Conservation (phyloP, 2,888 invertebrate genomes). For the Xestoiulus laeticollis region DNA sequence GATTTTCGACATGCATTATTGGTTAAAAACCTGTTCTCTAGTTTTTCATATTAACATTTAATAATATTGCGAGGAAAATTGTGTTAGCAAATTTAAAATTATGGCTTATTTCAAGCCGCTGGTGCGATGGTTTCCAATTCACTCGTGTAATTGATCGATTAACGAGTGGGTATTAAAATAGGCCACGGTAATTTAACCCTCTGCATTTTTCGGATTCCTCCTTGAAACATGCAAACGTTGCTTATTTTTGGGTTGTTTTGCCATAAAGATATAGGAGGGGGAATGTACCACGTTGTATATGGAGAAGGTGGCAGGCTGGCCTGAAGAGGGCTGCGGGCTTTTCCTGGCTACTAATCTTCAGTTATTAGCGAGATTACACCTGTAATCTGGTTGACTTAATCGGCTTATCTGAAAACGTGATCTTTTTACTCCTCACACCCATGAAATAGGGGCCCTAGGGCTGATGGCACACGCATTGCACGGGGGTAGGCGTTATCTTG, state of each 20-base stretch:
- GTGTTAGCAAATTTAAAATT: neutral
- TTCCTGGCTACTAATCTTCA: slow-evolving; percentile 18
- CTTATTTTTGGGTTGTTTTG: neutral
- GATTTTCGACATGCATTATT: too few relatives aligned
- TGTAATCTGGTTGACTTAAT: slow-evolving; percentile 26
- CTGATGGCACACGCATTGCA: slow-evolving; percentile 10
- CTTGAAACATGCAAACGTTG: neutral
- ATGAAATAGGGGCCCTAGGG: slow-evolving; percentile 26
- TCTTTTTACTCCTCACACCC: slow-evolving; percentile 26
- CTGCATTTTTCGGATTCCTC: slow-evolving; percentile 19
- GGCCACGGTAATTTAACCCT: slow-evolving; percentile 26
- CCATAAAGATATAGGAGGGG: neutral
- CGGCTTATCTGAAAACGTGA: slow-evolving; percentile 18
- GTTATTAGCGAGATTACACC: slow-evolving; percentile 26
- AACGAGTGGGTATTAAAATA: slow-evolving; percentile 11
- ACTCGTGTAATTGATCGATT: slow-evolving; percentile 10
- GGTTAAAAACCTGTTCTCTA: neutral
- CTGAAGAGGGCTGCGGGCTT: neutral
- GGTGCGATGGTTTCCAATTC: slow-evolving; percentile 17
- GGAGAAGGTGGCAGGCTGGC: neutral
- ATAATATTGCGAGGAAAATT: neutral
- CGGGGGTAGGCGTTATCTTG: neutral
- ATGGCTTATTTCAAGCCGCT: neutral
- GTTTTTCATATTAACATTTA: neutral
- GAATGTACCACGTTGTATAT: neutral